Conservation (phyloP, 2,888 invertebrate species). For the Acleris sparsana region DNA sequence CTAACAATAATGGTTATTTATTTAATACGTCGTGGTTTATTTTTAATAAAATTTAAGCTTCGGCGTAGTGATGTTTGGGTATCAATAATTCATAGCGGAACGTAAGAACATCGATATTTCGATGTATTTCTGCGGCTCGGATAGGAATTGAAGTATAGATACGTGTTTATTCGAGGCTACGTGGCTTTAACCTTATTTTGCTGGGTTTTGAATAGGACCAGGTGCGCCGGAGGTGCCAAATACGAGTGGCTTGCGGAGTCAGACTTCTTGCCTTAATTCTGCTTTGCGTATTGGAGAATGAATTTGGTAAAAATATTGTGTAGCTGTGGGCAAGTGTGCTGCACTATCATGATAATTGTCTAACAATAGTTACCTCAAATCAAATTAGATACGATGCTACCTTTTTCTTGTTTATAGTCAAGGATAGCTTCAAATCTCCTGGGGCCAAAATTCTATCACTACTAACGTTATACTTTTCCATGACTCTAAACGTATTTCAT, state of each 20-base stretch:
- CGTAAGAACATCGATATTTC: slow-evolving; percentile 39
- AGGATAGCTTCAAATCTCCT: too few species aligned
- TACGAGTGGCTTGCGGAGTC: slow-evolving; percentile 18
- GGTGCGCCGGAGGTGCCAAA: slow-evolving; percentile 14
- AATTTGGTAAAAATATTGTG: neutral
- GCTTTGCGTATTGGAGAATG: slow-evolving; percentile 9
- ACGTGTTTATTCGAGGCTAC: slow-evolving; percentile 35
- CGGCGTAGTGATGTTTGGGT: slow-evolving; percentile 37
- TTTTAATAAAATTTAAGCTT: slow-evolving; percentile 7
- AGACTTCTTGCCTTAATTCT: slow-evolving; percentile 29
- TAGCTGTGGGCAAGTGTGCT: slow-evolving; percentile 10
- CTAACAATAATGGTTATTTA: neutral
- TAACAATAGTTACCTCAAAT: too few species aligned
- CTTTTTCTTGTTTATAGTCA: too few species aligned
- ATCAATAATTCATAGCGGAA: slow-evolving; percentile 67
- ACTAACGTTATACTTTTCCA: too few species aligned
- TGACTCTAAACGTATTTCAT: too few species aligned
- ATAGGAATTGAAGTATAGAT: slow-evolving; percentile 14
- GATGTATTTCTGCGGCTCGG: slow-evolving; percentile 30
- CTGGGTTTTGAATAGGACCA: slow-evolving; percentile 45
- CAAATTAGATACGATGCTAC: too few species aligned
- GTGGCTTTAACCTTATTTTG: slow-evolving; percentile 37
- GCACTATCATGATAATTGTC: neutral
- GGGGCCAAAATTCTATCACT: too few species aligned
- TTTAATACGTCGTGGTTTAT: neutral